phyloP scores from a whole-genome alignment of 2,888 invertebrate species.

The Polyploca ridens region DNA sequence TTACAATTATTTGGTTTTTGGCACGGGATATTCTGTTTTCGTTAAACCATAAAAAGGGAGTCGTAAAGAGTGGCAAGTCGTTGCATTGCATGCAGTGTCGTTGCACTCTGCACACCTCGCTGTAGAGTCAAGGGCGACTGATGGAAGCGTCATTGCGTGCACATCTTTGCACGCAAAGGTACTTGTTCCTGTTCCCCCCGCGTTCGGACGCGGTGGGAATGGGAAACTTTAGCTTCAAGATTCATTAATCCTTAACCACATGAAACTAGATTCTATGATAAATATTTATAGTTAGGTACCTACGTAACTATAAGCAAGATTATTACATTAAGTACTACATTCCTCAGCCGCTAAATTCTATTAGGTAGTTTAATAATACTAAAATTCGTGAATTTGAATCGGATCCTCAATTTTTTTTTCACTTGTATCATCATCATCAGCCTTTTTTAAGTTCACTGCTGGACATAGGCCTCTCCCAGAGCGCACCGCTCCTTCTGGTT shows the following conservation, averaged over 20 bases:
- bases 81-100: slow-evolving; percentile 47
- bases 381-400: too few species aligned
- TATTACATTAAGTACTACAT: too few species aligned
- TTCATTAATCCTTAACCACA: not conserved
- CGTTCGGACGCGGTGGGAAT: slow-evolving; percentile 37
- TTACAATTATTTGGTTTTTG: not conserved
- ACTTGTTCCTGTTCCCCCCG: slow-evolving; percentile 27
- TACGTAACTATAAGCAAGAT: too few species aligned
- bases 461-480: too few species aligned
- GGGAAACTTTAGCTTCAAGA: slow-evolving; percentile 22
- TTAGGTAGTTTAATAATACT: too few species aligned
- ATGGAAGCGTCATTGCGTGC: slow-evolving; percentile 53
- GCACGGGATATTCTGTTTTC: not conserved
- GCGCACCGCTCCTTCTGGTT: too few species aligned
- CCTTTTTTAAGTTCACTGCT: too few species aligned
- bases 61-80: slow-evolving; percentile 22
- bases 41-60: slow-evolving; percentile 10
- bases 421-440: too few species aligned
- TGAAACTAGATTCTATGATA: not conserved
- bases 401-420: too few species aligned
- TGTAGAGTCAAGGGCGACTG: slow-evolving; percentile 69
- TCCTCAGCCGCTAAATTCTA: too few species aligned
- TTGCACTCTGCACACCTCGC: slow-evolving; percentile 62
- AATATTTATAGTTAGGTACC: not conserved
- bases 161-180: slow-evolving; percentile 58